phyloP scores from a whole-genome alignment of 1,140 invertebrate species.

The Ectropis grisescens region DNA sequence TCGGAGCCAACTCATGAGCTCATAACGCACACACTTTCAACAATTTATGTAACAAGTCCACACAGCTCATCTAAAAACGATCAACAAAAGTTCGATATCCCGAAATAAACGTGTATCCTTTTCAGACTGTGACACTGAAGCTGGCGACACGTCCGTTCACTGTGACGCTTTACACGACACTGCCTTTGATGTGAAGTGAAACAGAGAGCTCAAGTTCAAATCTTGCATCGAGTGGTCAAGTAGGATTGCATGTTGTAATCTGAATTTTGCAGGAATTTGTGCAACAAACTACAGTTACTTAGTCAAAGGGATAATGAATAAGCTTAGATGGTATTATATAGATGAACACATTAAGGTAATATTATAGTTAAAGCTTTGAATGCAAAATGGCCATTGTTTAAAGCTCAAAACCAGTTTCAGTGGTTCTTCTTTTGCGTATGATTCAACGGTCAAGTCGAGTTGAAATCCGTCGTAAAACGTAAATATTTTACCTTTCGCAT shows the following conservation, averaged over 20 bases:
- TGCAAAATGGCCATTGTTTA: no score
- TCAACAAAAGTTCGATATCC: slow-evolving; percentile 38
- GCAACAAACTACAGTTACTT: slow-evolving; percentile 4
- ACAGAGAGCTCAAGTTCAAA: slow-evolving; percentile 18
- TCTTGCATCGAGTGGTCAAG: slow-evolving; percentile 7
- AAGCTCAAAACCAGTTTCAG: no score
- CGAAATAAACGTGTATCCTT: slow-evolving; percentile 51
- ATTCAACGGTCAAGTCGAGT: no score
- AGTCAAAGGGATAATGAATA: no score
- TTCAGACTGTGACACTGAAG: slow-evolving; percentile 20
- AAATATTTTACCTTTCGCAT: no score
- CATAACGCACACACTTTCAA: slow-evolving; percentile 6
- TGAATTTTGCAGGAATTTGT: slow-evolving; percentile 7
- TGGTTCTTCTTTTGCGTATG: no score
- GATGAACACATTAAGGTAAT: no score
- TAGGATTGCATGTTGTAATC: slow-evolving; percentile 6
- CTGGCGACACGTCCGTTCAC: slow-evolving; percentile 24
- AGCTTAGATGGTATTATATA: no score
- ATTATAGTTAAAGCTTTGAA: no score
- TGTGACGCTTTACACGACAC: slow-evolving; percentile 26
- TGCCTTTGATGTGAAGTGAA: slow-evolving; percentile 19
- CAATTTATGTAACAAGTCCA: slow-evolving; percentile 39
- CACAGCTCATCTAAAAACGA: slow-evolving; percentile 32
- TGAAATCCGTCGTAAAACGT: no score
- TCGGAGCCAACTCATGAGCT: not conserved